Evolutionary conservation across 2,888 invertebrate species (phyloP), one percentile per base, ranked within the genome.

Genomic region (Xylota sylvarum): DNA sequence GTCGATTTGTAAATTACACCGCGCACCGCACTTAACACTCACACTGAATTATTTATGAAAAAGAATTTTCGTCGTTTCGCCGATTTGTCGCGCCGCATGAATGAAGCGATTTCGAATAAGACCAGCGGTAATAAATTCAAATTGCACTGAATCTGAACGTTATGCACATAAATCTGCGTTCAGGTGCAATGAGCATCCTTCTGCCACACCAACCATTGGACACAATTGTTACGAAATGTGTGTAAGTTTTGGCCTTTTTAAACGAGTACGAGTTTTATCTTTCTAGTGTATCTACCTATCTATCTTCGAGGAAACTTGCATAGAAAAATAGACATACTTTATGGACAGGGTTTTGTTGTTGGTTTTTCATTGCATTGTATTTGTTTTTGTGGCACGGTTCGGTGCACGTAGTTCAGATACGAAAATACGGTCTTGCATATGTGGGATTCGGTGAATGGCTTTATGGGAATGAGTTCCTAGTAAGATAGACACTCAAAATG

Each of bases 21-120:
- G 10, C 37, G 3, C 32, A 60, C 52, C 70, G 65, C 69, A 69
- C 37, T 78, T 55, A 58, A 69, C 23, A 52, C 79, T 79, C 73
- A 84, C 84, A 64, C 84, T 84, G 84, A 85, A 80, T 85, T 70
- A 85, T 80, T 85, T 74, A 85, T 85, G 84, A 80, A 62, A 46
- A 46, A 46, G 9, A 23, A 70, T 35, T 30, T 79, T 76, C 56
- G 40, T 10, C 58, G 67, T 52, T 50, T 73, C 60, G 52, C 4
- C 46, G 76, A 19, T 30, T 17, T 35, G 73, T 50, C 14, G 67
- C 43, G 60, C 30, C 70, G 50, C 62, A 58, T 70, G 84, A 84
- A 78, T 78, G 62, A 69, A 60, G 56, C 37, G 70, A 82, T 77
- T 70, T 46, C 6, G 9, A 55, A 23, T 62, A 27, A 9, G 14